Conservation (phyloP, 64 coral and sea anemone species). For the Montipora cactus region DNA sequence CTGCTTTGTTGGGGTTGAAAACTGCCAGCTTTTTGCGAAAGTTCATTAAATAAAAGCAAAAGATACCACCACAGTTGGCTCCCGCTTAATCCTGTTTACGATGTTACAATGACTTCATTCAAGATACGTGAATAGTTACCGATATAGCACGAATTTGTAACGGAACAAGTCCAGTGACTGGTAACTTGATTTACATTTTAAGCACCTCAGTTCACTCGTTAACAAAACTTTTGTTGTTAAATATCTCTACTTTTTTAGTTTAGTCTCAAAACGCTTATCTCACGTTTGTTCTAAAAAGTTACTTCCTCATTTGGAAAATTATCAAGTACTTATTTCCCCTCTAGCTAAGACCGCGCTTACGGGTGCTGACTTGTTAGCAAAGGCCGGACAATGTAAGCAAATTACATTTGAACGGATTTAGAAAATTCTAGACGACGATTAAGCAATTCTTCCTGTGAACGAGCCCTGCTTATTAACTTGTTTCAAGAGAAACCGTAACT, state of each 20-base stretch:
- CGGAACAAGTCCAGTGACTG: not conserved
- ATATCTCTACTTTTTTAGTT: not conserved
- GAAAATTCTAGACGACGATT: not conserved
- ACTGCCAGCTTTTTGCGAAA: not conserved
- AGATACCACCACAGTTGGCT: not conserved
- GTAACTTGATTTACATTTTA: not conserved
- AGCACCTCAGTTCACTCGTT: not conserved
- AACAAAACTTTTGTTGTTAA: not conserved
- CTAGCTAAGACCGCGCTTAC: not conserved
- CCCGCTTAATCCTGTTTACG: slow-evolving; percentile 34
- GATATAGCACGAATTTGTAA: not conserved
- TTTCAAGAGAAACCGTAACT: not conserved
- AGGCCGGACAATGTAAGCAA: not conserved
- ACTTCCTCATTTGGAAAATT: not conserved
- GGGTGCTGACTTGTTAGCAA: slow-evolving; percentile 17
- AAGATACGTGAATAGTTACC: not conserved
- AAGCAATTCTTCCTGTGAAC: not conserved
- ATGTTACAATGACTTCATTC: slow-evolving; percentile 15
- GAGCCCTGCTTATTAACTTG: not conserved
- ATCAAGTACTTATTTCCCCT: not conserved
- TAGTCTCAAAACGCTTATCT: not conserved
- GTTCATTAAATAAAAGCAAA: not conserved
- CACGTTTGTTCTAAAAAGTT: not conserved
- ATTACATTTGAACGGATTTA: slow-evolving; percentile 13
- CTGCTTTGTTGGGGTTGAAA: slow-evolving; percentile 3